Conservation (phyloP, 2,888 invertebrate genomes). For the Lasioglossum morio region DNA sequence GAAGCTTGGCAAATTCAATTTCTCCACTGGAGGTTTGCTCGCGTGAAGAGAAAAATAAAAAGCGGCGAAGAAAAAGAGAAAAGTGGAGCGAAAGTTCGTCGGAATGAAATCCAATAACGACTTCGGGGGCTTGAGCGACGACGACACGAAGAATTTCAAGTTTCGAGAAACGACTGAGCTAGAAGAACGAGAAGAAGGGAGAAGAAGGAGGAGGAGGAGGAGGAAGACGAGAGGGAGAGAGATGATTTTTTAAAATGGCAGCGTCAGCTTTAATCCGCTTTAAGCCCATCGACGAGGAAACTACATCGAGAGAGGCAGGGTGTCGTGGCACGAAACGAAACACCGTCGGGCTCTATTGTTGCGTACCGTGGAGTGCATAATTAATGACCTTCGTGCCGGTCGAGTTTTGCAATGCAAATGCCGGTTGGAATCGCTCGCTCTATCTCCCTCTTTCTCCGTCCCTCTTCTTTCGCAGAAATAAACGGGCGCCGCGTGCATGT, state of each 20-base stretch:
- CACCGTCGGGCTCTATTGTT: constrained; percentile 72
- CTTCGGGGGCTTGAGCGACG: neutral
- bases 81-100: constrained; percentile 19
- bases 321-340: constrained; percentile 58
- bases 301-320: constrained; percentile 28
- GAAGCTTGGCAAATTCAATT: constrained; percentile 6
- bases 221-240: no score
- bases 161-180: neutral
- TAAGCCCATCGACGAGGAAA: constrained; percentile 46
- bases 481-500: constrained; percentile 34
- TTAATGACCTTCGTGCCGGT: constrained; percentile 75
- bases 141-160: constrained; percentile 6
- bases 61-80: neutral
- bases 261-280: constrained; percentile 42
- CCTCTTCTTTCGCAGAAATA: constrained; percentile 47
- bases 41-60: neutral
- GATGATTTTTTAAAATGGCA: neutral
- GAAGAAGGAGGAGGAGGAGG: no score
- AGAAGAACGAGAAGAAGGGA: no score
- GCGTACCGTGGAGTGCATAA: constrained; percentile 77
- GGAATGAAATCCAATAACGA: constrained; percentile 17
- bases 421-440: constrained; percentile 58
- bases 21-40: neutral
- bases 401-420: constrained; percentile 79
- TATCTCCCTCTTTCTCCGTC: neutral